Base-by-base conservation (phyloP, 2,888 invertebrate genomes). In the Drosophila kokeensis region DNA sequence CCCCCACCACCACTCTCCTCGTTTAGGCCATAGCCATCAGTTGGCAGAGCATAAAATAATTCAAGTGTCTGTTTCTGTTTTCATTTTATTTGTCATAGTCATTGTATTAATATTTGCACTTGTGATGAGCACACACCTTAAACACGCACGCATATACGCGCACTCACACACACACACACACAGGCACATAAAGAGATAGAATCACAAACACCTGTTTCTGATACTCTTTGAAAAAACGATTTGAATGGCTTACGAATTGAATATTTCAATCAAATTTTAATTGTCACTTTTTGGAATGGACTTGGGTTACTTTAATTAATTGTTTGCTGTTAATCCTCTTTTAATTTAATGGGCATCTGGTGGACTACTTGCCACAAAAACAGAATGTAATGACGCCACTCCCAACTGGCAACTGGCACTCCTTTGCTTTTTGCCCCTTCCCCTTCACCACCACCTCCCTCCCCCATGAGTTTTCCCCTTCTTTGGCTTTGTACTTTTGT, bases 91-190 rank as follows among this genome's bases (percentile, higher is more conserved):
- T 76, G 76, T 54, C 59, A 45, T 45, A 50, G 40, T 52, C 71
- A n/a, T 55, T 27, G 42, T 76, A 40, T 55, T 58, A 70, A 75
- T 75, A 76, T 75, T 75, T 76, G 42, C 70, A 36, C 49, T 62
- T 59, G 48, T 45, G 73, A 73, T 73, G 73, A 62, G 75, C 67
- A 29, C 69, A 69, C 65, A 54, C 48, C 55, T 24, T 38, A 52
- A 62, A 50, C 49, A 50, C 50, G 24, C 32, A 40, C 48, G 32
- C 49, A 48, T 30, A 24, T 34, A 36, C 38, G 10, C 60, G 32
- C 50, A 38, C 13, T 21, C 32, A 7, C 34, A 45, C 24, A 10
- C 24, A 49, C 49, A 11, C 30, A 30, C 24, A 10, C 11, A 53
- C 15, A 15, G 10, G 13, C n/a, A 32, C 21, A 18, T 11, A 18